phyloP scores from a whole-genome alignment of 2,888 invertebrate genomes.

The Panzeria rudis region DNA sequence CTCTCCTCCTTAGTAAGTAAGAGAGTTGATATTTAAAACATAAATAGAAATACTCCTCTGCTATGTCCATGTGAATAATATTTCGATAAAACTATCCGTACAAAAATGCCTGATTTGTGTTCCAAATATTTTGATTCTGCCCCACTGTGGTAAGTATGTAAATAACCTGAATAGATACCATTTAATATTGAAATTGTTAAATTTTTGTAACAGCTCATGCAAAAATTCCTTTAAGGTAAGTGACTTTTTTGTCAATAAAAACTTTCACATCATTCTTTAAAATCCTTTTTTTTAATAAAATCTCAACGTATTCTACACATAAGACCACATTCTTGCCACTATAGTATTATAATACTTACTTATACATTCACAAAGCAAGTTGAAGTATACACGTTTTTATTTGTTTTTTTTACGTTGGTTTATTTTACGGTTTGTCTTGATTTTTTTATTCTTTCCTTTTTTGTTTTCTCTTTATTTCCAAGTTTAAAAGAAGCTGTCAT shows the following conservation, averaged over 20 bases:
- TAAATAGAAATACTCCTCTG: too few relatives aligned
- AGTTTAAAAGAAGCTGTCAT: slow-evolving; percentile 51
- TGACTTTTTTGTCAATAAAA: neutral
- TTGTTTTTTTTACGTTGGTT: slow-evolving; percentile 29
- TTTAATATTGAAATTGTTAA: neutral
- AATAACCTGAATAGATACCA: too few relatives aligned
- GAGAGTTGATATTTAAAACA: too few relatives aligned
- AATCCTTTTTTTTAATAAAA: neutral
- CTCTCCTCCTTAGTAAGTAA: too few relatives aligned
- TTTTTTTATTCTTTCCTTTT: neutral
- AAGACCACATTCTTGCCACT: neutral
- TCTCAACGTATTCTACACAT: neutral
- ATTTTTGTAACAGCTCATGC: neutral
- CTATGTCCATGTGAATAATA: too few relatives aligned
- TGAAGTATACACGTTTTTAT: slow-evolving; percentile 19
- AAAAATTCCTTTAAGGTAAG: neutral
- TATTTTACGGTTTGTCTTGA: slow-evolving; percentile 16
- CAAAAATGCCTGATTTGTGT: too few relatives aligned
- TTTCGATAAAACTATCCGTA: too few relatives aligned
- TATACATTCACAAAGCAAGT: slow-evolving; percentile 28
- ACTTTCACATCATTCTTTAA: neutral
- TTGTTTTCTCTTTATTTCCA: neutral
- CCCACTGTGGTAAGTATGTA: too few relatives aligned
- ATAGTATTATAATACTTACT: neutral
- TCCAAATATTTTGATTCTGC: too few relatives aligned